These are phyloP conservation scores for Caprella mutica DNA, from an alignment of 2,888 invertebrate species.

Conservation along the genomic window DNA sequence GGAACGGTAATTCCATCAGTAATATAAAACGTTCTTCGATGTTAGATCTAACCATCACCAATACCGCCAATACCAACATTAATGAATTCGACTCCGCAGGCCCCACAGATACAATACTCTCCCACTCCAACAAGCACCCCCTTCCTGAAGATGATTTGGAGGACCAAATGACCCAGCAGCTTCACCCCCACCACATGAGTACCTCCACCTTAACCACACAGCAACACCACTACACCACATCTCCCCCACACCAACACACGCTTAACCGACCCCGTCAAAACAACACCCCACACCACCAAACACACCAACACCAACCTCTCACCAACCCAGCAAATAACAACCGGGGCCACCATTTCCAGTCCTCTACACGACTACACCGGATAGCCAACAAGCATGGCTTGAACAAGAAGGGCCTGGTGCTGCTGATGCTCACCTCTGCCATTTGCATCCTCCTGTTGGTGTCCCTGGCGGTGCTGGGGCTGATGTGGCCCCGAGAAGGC, in stretches of 20 bases:
- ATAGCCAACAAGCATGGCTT: conserved; percentile 29
- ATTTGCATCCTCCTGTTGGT: conserved; percentile 41
- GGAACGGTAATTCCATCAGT: conserved; percentile 1
- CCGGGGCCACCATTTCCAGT: not conserved
- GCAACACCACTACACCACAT: not conserved
- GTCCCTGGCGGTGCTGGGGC: conserved; percentile 43
- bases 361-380: conserved; percentile 18
- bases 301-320: not conserved
- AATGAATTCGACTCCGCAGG: conserved; percentile 25
- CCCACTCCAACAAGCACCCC: conserved; percentile 20
- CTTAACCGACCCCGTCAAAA: no score
- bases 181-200: not conserved
- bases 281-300: conserved; percentile 1
- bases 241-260: not conserved
- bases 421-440: conserved; percentile 16
- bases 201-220: no score
- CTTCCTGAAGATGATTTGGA: conserved; percentile 24
- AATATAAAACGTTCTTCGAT: conserved; percentile 9
- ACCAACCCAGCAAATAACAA: conserved; percentile 4
- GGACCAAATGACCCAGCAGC: conserved; percentile 17
- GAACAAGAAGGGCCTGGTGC: conserved; percentile 29
- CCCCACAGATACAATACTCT: conserved; percentile 31
- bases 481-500: conserved; percentile 44
- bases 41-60: conserved; percentile 11
- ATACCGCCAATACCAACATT: conserved; percentile 16